A percentile compares a stretch with the other conserved stretches of the same genome.
These are phyloP conservation scores for Rattus rattus DNA, from an alignment of 2,113 vertebrate genomes.

Conservation along the genomic window DNA sequence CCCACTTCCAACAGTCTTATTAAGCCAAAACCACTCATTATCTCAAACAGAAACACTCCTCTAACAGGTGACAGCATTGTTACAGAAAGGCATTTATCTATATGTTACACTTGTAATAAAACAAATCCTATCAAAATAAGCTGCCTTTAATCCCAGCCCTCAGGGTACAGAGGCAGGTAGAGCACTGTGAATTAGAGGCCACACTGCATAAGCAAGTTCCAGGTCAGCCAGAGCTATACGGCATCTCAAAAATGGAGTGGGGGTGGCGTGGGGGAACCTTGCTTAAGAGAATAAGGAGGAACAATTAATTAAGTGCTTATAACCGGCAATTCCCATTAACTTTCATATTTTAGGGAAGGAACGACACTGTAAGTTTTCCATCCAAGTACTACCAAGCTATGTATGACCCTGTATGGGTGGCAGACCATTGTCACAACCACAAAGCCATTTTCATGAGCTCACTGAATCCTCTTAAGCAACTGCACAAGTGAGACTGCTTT, in stretches of 20 bases:
- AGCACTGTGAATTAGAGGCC: not conserved
- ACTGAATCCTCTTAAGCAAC: not conserved
- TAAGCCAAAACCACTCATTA: not conserved
- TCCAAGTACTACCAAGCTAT: not conserved
- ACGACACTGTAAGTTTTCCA: not conserved
- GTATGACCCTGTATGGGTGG: not conserved
- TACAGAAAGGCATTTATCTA: not conserved
- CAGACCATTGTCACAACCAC: not conserved
- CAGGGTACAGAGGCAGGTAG: not conserved
- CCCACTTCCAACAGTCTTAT: not conserved
- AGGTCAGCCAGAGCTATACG: not conserved
- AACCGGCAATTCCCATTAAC: conserved; percentile 31
- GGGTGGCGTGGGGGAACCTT: not conserved
- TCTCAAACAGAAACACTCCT: conserved; percentile 34
- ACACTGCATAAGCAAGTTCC: not conserved
- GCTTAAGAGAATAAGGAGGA: not conserved
- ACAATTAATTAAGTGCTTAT: not conserved
- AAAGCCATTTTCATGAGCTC: not conserved
- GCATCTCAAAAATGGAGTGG: not conserved
- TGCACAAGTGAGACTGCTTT: not conserved
- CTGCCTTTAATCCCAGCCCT: not conserved
- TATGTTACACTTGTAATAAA: not conserved
- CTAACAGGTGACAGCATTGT: conserved; percentile 13
- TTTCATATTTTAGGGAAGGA: conserved; percentile 44
- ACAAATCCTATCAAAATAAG: conserved; percentile 42